These are phyloP conservation scores for Parnassius mnemosyne DNA, from an alignment of 2,888 invertebrate species.

Conservation along the genomic window DNA sequence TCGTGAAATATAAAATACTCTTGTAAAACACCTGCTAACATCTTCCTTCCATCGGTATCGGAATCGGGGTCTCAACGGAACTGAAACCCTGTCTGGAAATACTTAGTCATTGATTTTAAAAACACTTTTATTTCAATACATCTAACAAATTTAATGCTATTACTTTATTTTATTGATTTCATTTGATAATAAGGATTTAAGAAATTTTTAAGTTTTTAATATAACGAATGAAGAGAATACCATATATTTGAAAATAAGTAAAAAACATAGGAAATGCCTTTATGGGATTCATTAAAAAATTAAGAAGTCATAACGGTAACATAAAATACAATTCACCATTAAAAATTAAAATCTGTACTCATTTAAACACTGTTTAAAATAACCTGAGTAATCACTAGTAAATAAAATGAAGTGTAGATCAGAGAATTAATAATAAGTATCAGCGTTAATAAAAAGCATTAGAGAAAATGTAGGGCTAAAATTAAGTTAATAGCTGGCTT, in stretches of 20 bases:
- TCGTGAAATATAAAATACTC: too few relatives aligned
- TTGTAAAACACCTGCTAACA: conserved; percentile 39
- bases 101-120: conserved; percentile 35
- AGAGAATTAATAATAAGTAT: conserved; percentile 40
- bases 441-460: conserved; percentile 52
- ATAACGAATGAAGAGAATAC: too few relatives aligned
- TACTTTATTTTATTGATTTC: too few relatives aligned
- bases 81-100: conserved; percentile 34
- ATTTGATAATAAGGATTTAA: too few relatives aligned
- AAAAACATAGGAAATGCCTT: too few relatives aligned
- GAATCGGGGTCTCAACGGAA: conserved; percentile 39
- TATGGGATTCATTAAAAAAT: too few relatives aligned
- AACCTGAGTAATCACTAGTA: conserved; percentile 26
- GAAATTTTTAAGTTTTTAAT: too few relatives aligned
- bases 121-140: conserved; percentile 25
- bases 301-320: too few relatives aligned
- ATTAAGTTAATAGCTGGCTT: conserved; percentile 67
- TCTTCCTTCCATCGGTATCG: conserved; percentile 30
- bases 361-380: not conserved
- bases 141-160: conserved; percentile 22
- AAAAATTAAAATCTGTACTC: too few relatives aligned
- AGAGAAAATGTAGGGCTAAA: conserved; percentile 56
- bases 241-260: too few relatives aligned
- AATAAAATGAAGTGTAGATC: conserved; percentile 42
- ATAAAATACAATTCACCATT: too few relatives aligned